These are phyloP conservation scores for Rhogogaster chlorosoma DNA, from an alignment of 2,888 invertebrate species.

Conservation along the genomic window DNA sequence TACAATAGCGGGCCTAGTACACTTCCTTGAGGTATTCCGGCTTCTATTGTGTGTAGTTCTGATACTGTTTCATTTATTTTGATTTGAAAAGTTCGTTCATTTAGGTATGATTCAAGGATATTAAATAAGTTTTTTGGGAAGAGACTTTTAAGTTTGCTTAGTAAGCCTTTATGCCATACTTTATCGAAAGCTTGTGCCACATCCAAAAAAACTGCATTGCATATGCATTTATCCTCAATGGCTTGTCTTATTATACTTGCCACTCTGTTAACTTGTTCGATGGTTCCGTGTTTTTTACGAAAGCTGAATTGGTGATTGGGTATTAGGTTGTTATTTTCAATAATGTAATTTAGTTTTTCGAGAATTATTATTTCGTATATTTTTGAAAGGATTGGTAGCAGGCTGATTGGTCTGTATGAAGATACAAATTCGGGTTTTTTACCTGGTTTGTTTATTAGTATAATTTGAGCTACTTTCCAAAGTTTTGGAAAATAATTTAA, in stretches of 20 bases:
- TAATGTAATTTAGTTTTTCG: no score
- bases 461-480: conserved; percentile 60
- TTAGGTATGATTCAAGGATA: conserved; percentile 52
- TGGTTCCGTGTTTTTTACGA: conserved; percentile 57
- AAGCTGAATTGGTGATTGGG: conserved; percentile 61
- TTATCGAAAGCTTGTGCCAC: conserved; percentile 57
- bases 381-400: conserved; percentile 61
- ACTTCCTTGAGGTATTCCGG: no score
- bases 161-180: conserved; percentile 59
- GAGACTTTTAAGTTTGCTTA: conserved; percentile 53
- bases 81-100: not conserved
- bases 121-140: conserved; percentile 52
- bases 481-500: conserved; percentile 61
- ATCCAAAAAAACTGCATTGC: conserved; percentile 55
- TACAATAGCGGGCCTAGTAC: no score
- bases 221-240: conserved; percentile 56
- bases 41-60: not conserved
- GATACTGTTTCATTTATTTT: not conserved
- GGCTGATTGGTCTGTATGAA: conserved; percentile 61
- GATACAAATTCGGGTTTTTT: conserved; percentile 59
- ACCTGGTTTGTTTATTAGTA: conserved; percentile 59
- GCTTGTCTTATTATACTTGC: conserved; percentile 51
- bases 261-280: conserved; percentile 60
- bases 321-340: no score
- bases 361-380: conserved; percentile 64